A percentile compares a stretch with the other conserved stretches of the same genome.
These are phyloP conservation scores for Oreocharis arfaki DNA, from an alignment of 2,113 vertebrate genomes.

Conservation along the genomic window DNA sequence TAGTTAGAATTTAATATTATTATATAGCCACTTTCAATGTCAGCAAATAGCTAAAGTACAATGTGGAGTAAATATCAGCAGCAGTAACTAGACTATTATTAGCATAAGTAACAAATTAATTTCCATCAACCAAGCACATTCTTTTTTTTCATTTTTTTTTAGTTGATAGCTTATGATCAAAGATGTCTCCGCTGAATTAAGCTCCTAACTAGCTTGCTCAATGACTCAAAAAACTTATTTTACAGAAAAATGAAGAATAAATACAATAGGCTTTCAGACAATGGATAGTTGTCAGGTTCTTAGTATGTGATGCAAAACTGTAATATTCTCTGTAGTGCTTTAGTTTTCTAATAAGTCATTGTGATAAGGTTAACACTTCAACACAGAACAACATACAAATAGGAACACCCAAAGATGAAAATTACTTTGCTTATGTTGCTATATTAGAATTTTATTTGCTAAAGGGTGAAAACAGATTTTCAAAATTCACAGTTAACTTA, in stretches of 20 bases:
- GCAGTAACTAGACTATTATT: conserved; percentile 7
- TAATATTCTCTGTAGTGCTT: conserved; percentile 46
- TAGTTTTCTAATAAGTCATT: conserved; percentile 72
- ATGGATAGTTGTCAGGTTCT: conserved; percentile 59
- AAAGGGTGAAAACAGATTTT: conserved; percentile 83
- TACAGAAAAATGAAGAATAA: conserved; percentile 11
- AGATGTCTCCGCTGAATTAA: conserved; percentile 9
- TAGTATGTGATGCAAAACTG: conserved; percentile 52
- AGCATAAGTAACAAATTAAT: conserved; percentile 18
- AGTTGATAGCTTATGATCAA: background rate
- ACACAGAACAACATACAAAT: conserved; percentile 51
- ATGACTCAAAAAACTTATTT: background rate
- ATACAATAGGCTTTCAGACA: conserved; percentile 56
- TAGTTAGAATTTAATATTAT: background rate
- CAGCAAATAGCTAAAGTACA: conserved; percentile 23
- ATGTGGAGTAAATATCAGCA: background rate
- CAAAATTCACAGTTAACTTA: conserved; percentile 84
- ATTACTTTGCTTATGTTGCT: conserved; percentile 77
- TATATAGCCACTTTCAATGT: background rate
- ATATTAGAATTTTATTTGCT: conserved; percentile 84
- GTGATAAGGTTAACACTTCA: conserved; percentile 72
- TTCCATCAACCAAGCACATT: background rate
- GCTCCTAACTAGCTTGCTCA: background rate
- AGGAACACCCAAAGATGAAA: conserved; percentile 73
- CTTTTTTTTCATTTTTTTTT: background rate